Base-by-base conservation (phyloP, 2,113 vertebrate species). In the Pituophis catenifer region DNA sequence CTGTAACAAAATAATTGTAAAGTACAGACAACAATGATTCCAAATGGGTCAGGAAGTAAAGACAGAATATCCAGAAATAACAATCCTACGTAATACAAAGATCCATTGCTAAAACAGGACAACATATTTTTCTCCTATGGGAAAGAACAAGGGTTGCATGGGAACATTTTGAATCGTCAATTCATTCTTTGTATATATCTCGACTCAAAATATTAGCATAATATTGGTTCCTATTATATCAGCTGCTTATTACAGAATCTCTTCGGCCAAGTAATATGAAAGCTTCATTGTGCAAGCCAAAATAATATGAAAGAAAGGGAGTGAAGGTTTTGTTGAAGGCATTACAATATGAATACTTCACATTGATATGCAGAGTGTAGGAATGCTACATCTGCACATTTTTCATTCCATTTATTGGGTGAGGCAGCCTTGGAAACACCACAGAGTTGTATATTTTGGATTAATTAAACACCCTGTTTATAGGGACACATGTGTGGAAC, bases 281-380 rank as follows among this genome's bases (percentile, higher is more conserved):
- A 13, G 19, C 57, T 95, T 48, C 87, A 95, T 93, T 93, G 54
- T 95, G 88, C 33, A 70, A 94, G 38, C 92, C 91, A 94, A 91
- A 93, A 93, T 88, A 93, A 88, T 2, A 86, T 87, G 55, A 92
- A 55, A 89, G 62, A 94, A 93, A 96, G 95, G 38, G 29, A 94
- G 8, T 44, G 94, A 96, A 97, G 19, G 85, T 89, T 88, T 58
- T 58, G 17, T 44, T 33, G 55, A 93, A 91, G 0, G 2, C 94
- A 96, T 96, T 96, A 96, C 93, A 94, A 93, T 91, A 87, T 96
- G 88, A 97, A 97, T 97, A 96, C 91, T 97, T 96, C 96, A 94
- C 94, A 96, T 89, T 93, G 70, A 96, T 97, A 95, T n/a, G 52
- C 52, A 92, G 93, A 96, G 95, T 96, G 94, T 29, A 95, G 96